Conservation (phyloP, 1,140 invertebrate species). For the Berghia stephanieae region DNA sequence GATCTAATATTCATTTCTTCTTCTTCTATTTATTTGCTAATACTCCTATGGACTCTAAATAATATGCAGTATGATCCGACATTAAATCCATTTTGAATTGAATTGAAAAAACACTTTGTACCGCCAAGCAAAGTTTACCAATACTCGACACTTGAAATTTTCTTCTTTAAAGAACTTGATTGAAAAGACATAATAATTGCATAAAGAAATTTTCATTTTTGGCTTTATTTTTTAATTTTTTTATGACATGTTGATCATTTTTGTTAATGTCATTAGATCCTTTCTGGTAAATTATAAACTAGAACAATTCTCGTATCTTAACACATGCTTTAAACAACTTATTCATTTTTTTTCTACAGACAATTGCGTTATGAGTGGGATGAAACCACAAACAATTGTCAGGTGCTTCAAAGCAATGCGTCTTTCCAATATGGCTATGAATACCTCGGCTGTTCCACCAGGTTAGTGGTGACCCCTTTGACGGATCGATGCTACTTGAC, state of each 20-base stretch:
- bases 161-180: too few species aligned
- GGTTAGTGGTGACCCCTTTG: constrained; percentile 68
- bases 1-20: too few species aligned
- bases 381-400: constrained; percentile 60
- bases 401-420: constrained; percentile 62
- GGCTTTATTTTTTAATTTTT: not conserved
- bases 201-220: not conserved
- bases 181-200: too few species aligned
- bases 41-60: too few species aligned
- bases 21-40: too few species aligned
- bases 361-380: constrained; percentile 69
- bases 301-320: too few species aligned
- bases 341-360: constrained; percentile 43
- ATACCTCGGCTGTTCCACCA: constrained; percentile 66
- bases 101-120: too few species aligned
- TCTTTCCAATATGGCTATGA: constrained; percentile 66
- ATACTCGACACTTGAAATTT: too few species aligned
- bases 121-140: too few species aligned
- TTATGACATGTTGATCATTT: not conserved
- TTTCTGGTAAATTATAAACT: too few species aligned
- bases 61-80: too few species aligned
- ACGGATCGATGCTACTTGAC: constrained; percentile 71
- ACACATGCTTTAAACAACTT: not conserved
- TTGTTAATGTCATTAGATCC: not conserved
- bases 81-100: too few species aligned